Conservation (phyloP, 2,797 vertebrate genomes). For the Anguilla obscura region DNA sequence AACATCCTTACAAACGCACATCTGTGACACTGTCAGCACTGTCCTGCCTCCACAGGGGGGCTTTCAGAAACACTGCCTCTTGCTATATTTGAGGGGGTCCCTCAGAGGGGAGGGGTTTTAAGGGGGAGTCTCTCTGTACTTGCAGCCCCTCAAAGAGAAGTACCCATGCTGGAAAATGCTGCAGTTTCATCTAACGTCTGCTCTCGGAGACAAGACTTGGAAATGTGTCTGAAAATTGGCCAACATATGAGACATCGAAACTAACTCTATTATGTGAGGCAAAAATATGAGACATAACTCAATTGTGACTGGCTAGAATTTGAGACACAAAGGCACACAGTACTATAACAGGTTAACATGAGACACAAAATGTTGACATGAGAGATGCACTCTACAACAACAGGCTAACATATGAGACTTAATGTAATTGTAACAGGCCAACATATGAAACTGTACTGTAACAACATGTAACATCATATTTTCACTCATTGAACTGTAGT, state of each 20-base stretch:
- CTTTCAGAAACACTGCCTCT: not conserved
- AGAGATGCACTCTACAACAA: not conserved
- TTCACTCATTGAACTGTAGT: not conserved
- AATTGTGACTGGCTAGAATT: not conserved
- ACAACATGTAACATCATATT: too few relatives aligned
- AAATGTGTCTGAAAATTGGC: not conserved
- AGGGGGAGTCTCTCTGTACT: not conserved
- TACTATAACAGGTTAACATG: not conserved
- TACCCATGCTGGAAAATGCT: slow-evolving; percentile 8
- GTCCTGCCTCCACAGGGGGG: not conserved
- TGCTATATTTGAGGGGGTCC: slow-evolving; percentile 4
- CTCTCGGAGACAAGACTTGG: not conserved
- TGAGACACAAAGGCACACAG: not conserved
- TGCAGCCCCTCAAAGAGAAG: not conserved
- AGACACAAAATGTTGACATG: not conserved
- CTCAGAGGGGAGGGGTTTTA: not conserved
- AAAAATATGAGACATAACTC: not conserved
- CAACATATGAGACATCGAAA: not conserved
- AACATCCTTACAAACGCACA: not conserved
- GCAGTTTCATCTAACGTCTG: not conserved
- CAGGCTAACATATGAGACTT: not conserved
- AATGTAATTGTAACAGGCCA: not conserved
- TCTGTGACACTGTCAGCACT: slow-evolving; percentile 11
- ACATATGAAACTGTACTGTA: not conserved
- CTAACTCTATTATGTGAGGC: not conserved